Conservation (phyloP, 2,888 invertebrate species). For the Cerastis rubricosa region DNA sequence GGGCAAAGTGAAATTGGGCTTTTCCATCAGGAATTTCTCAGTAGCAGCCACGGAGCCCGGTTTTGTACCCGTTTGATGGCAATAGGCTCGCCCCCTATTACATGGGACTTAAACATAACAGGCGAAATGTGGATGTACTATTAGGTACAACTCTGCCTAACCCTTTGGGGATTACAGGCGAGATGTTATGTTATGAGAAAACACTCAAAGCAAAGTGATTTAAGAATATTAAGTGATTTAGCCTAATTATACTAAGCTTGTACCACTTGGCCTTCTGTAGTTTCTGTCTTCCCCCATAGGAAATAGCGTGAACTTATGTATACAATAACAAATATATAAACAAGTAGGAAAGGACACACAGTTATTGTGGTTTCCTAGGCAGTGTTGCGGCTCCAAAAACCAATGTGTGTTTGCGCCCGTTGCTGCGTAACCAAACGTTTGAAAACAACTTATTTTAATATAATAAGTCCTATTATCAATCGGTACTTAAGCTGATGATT, state of each 20-base stretch:
- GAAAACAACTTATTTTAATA: background rate
- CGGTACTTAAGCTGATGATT: background rate
- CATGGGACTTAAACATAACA: too few relatives aligned
- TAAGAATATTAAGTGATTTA: background rate
- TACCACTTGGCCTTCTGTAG: too few relatives aligned
- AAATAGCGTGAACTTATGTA: background rate
- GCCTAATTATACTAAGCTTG: background rate
- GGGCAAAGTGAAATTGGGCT: too few relatives aligned
- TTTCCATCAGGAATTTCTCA: too few relatives aligned
- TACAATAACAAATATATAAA: too few relatives aligned
- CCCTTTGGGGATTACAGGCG: too few relatives aligned
- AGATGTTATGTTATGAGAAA: background rate
- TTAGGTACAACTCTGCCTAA: too few relatives aligned
- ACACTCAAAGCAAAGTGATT: conserved; percentile 3
- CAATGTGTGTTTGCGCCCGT: conserved; percentile 6
- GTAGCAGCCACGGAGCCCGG: too few relatives aligned
- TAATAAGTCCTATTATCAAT: background rate
- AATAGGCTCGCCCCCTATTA: too few relatives aligned
- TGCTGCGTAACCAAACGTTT: conserved; percentile 13
- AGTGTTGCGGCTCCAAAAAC: background rate
- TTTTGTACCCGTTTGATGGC: too few relatives aligned
- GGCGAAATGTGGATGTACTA: too few relatives aligned
- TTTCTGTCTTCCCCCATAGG: background rate
- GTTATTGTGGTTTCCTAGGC: background rate
- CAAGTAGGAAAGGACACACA: background rate